A percentile compares a stretch with the other conserved stretches of the same genome.
phyloP scores from a whole-genome alignment of 2,797 vertebrate species.

The Rhinichthys osculus region DNA sequence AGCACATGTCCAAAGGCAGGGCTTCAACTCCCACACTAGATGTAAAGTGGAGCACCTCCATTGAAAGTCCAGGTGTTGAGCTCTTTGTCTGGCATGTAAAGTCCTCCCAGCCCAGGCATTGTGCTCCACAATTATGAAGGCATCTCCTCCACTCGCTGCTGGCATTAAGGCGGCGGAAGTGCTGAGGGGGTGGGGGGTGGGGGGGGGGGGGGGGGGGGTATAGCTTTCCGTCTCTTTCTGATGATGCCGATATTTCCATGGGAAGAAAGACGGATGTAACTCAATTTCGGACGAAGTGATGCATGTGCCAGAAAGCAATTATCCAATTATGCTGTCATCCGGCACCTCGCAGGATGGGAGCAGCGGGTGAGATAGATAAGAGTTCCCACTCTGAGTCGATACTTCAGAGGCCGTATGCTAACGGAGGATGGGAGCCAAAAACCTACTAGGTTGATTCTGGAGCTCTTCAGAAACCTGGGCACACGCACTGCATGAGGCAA shows the following conservation, averaged over 20 bases:
- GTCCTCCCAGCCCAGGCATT: constrained; percentile 58
- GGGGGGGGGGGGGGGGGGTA: constrained; percentile 56
- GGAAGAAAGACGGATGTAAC: constrained; percentile 72
- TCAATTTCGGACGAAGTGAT: constrained; percentile 76
- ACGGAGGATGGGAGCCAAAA: neutral
- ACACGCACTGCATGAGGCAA: neutral
- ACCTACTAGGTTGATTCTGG: neutral
- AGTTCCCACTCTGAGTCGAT: constrained; percentile 67
- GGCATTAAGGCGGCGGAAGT: constrained; percentile 63
- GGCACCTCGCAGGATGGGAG: constrained; percentile 73
- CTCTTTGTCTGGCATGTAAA: constrained; percentile 49
- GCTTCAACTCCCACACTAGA: constrained; percentile 22
- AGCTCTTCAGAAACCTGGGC: neutral
- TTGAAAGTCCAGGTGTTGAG: constrained; percentile 56
- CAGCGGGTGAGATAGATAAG: constrained; percentile 70
- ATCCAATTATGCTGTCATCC: constrained; percentile 82
- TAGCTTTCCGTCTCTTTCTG: constrained; percentile 71
- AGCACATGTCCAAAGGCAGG: constrained; percentile 24
- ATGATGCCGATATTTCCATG: constrained; percentile 73
- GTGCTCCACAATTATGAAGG: constrained; percentile 65
- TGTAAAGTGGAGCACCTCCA: constrained; percentile 20
- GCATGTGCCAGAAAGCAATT: constrained; percentile 81
- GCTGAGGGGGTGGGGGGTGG: constrained; percentile 64
- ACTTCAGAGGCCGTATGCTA: constrained; percentile 62
- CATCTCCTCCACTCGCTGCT: constrained; percentile 41